Evolutionary conservation across 1,140 invertebrate species (phyloP).

Genomic region (Drosophila yakuba): DNA sequence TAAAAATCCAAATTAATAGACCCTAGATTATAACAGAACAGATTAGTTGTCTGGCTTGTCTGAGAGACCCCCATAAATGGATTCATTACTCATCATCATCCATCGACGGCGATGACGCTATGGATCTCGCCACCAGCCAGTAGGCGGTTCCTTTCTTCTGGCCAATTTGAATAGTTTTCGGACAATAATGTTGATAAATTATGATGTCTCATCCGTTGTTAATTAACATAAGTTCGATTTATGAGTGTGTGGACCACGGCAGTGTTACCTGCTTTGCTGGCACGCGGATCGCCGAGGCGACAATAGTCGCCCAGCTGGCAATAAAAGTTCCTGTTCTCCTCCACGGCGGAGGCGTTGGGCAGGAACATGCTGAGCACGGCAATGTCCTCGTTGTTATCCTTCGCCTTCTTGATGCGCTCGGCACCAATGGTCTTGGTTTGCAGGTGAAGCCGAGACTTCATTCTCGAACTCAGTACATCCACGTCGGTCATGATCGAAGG

Average conservation of each 20-base stretch:
- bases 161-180: conserved; percentile 56
- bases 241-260: conserved; percentile 15
- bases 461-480: conserved; percentile 90
- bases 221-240: conserved; percentile 58
- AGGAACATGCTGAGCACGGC: conserved; percentile 93
- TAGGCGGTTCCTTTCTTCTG: conserved; percentile 62
- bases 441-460: conserved; percentile 90
- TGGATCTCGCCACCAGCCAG: conserved; percentile 16
- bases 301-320: conserved; percentile 91
- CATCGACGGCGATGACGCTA: conserved; percentile 37
- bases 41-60: conserved; percentile 36
- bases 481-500: conserved; percentile 87
- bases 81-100: conserved; percentile 41
- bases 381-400: conserved; percentile 93
- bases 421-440: conserved; percentile 91
- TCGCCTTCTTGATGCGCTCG: conserved; percentile 90
- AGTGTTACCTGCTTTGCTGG: conserved; percentile 90
- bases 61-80: conserved; percentile 34
- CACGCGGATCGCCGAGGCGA: conserved; percentile 90
- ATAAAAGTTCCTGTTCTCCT: conserved; percentile 90
- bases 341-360: conserved; percentile 88
- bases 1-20: conserved; percentile 23
- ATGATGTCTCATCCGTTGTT: conserved; percentile 64
- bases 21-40: conserved; percentile 10
- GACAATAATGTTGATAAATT: conserved; percentile 78